A percentile compares a stretch with the other conserved stretches of the same genome.
Evolutionary conservation across 2,888 invertebrate species (phyloP).

Genomic region (Mimas tiliae): DNA sequence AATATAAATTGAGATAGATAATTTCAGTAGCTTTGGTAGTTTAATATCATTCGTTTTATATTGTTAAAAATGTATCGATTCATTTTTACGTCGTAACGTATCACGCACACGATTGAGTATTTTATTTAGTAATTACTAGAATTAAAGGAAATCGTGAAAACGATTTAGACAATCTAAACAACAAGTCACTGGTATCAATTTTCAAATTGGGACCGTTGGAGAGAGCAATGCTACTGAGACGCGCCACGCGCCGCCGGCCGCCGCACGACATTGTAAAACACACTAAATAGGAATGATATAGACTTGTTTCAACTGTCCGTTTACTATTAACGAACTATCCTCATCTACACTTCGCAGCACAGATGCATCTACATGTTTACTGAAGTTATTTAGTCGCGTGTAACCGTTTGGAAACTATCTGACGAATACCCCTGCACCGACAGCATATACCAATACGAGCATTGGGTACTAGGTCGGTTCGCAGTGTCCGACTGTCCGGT

Average conservation of each 20-base stretch:
- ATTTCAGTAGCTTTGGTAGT: conserved; percentile 83
- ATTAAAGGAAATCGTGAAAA: conserved; percentile 51
- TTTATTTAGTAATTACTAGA: conserved; percentile 56
- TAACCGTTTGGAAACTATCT: background rate
- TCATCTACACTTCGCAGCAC: background rate
- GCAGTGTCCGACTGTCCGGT: conserved; percentile 34
- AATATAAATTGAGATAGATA: conserved; percentile 82
- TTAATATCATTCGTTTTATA: conserved; percentile 64
- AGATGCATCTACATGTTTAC: conserved; percentile 10
- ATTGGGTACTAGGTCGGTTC: conserved; percentile 33
- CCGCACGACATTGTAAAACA: conserved; percentile 46
- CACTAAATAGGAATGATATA: conserved; percentile 61
- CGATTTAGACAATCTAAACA: conserved; percentile 42
- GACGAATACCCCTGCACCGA: background rate
- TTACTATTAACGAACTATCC: conserved; percentile 9
- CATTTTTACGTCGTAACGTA: conserved; percentile 16
- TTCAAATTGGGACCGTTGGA: conserved; percentile 36
- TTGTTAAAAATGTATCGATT: conserved; percentile 41
- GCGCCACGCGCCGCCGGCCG: conserved; percentile 50
- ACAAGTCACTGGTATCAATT: conserved; percentile 46
- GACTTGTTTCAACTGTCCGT: conserved; percentile 30
- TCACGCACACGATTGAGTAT: conserved; percentile 60
- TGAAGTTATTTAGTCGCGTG: conserved; percentile 18
- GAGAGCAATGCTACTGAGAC: conserved; percentile 65
- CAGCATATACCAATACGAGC: background rate